Base-by-base conservation (phyloP, 2,797 vertebrate species). In the Acrocephalus scirpaceus region DNA sequence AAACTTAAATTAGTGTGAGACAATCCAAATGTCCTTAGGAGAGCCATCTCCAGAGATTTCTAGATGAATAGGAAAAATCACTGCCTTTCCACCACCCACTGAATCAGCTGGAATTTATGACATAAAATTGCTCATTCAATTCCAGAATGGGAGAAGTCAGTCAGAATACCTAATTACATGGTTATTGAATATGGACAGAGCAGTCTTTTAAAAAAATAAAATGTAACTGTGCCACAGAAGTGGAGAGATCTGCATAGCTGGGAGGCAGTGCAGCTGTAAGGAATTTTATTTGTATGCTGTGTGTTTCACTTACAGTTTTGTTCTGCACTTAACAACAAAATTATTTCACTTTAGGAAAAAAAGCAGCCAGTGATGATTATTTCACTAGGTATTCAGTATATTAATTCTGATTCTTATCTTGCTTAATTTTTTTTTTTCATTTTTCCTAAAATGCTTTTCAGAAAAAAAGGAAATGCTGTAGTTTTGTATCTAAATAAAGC, bases 101-200 rank as follows among this genome's bases (percentile, higher is more conserved):
- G 80, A 74, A 82, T 95, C 79, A 71, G 32, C 48, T 86, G 67
- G 66, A 86, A 86, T 88, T 93, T 90, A 45, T 77, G 51, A 56
- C 27, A 36, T 45, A 8, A 88, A 91, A 92, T 88, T 81, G 23
- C 45, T 92, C 40, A 16, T 93, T 92, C n/a, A 36, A 1, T 70
- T 81, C 32, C 42, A 75, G 61, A 53, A 87, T 72, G 30, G 22
- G 34, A 61, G 34, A 93, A 91, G 36, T 91, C 72, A 90, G 60
- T 81, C 81, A 85, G 89, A 94, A 91, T 76, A 80, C 64, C 34
- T 87, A 87, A 95, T 96, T 93, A 76, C 56, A 47, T 64, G 34
- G 56, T 42, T 82, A 61, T 61, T 94, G 54, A 82, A 66, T 44
- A 61, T 65, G 77, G 84, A 87, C 71, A 53, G 13, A 64, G 27